A percentile compares a stretch with the other conserved stretches of the same genome.
Evolutionary conservation across 2,113 vertebrate genomes (phyloP).

Genomic region (Panthera uncia): DNA sequence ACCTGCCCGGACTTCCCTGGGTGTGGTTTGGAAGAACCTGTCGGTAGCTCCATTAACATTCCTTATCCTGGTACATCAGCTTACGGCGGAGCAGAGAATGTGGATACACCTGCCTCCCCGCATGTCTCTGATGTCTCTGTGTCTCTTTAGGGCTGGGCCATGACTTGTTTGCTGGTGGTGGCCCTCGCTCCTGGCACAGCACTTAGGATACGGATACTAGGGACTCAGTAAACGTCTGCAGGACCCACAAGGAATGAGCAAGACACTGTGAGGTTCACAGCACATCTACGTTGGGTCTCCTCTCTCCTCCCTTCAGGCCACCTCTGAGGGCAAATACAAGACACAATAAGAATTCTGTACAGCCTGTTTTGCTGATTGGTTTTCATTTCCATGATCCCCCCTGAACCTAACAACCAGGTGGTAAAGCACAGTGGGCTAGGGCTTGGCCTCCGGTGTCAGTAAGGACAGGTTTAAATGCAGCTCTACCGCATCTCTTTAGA

Average conservation of each 20-base stretch:
- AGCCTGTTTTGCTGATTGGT: no score
- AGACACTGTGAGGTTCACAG: background rate
- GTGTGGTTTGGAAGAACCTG: background rate
- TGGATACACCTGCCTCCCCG: background rate
- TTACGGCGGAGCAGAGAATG: background rate
- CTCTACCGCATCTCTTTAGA: background rate
- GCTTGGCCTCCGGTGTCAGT: background rate
- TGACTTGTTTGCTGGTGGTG: background rate
- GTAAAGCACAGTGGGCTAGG: background rate
- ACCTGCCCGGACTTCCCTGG: background rate
- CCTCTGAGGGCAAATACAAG: background rate
- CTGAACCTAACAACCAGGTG: background rate
- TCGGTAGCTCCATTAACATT: background rate
- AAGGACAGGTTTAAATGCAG: background rate
- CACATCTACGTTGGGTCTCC: no score
- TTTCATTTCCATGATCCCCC: background rate
- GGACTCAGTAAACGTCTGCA: background rate
- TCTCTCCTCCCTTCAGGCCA: background rate
- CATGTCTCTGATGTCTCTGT: background rate
- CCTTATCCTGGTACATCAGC: fast-evolving
- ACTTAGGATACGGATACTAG: background rate
- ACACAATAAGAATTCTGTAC: background rate
- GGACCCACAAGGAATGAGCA: background rate
- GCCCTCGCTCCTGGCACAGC: no score
- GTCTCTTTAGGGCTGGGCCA: background rate